These are phyloP conservation scores for Crotalus horridus DNA, from an alignment of 2,113 vertebrate genomes.

Conservation along the genomic window DNA sequence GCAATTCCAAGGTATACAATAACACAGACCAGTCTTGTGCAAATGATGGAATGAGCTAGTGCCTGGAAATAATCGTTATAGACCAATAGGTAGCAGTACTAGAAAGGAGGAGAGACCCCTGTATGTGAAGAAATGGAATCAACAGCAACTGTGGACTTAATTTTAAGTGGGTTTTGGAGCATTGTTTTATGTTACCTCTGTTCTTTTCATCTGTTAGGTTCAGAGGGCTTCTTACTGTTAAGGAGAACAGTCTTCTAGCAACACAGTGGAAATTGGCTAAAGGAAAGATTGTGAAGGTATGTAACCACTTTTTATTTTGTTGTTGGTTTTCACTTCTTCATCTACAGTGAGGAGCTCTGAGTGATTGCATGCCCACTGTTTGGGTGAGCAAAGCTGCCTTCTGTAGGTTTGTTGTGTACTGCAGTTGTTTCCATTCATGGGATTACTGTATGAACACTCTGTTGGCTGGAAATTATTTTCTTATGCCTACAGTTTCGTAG, in stretches of 20 bases:
- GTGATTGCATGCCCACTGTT: not conserved
- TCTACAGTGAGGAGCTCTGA: not conserved
- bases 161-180: not conserved
- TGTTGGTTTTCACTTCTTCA: conserved; percentile 15
- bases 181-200: not conserved
- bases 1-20: conserved; percentile 66
- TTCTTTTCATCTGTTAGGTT: conserved; percentile 42
- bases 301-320: conserved; percentile 21
- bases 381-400: fast-evolving
- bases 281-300: conserved; percentile 55
- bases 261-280: conserved; percentile 56
- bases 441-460: not conserved
- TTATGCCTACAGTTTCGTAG: not conserved
- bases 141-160: conserved; percentile 35
- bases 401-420: not conserved
- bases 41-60: conserved; percentile 64
- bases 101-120: conserved; percentile 30
- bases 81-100: conserved; percentile 55
- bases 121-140: conserved; percentile 17
- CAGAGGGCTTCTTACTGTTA: conserved; percentile 45
- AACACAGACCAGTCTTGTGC: conserved; percentile 70
- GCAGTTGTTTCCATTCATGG: conserved; percentile 34
- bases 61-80: conserved; percentile 76
- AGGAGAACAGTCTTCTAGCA: conserved; percentile 26
- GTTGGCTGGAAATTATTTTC: not conserved